These are phyloP conservation scores for Hemibagrus guttatus DNA, from an alignment of 2,797 vertebrate genomes.

Conservation along the genomic window DNA sequence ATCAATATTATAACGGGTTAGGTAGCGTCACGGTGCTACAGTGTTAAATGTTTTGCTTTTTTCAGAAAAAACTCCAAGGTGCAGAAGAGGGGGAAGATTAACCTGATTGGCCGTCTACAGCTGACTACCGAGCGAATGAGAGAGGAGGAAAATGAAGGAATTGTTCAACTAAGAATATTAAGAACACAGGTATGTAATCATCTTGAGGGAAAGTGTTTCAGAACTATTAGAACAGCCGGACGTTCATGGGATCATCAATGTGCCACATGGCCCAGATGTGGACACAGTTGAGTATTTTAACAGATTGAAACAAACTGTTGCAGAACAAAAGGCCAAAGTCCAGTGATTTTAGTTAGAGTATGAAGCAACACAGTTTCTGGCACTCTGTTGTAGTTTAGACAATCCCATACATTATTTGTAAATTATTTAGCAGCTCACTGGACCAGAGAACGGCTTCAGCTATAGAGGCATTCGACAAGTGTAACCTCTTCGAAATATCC, in stretches of 20 bases:
- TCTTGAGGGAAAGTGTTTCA: neutral
- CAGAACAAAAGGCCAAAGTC: neutral
- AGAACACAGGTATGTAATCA: conserved; percentile 87
- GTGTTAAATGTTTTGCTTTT: conserved; percentile 37
- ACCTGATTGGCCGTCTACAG: conserved; percentile 95
- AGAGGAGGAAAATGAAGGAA: conserved; percentile 98
- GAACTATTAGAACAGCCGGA: neutral
- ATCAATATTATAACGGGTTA: neutral
- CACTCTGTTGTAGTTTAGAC: neutral
- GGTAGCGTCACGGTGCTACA: neutral
- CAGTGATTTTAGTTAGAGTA: neutral
- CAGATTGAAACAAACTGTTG: neutral
- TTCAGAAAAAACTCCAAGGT: conserved; percentile 97
- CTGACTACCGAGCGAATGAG: conserved; percentile 97
- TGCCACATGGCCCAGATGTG: neutral
- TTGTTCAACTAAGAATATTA: conserved; percentile 96
- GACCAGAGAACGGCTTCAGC: neutral
- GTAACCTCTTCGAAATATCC: neutral
- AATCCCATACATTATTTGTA: neutral
- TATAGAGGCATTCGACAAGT: no score
- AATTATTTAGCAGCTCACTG: neutral
- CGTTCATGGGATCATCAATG: neutral
- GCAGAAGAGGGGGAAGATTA: conserved; percentile 98
- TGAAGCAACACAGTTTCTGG: neutral
- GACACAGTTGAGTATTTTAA: neutral